phyloP scores from a whole-genome alignment of 1,140 invertebrate species.

The Riptortus pedestris region DNA sequence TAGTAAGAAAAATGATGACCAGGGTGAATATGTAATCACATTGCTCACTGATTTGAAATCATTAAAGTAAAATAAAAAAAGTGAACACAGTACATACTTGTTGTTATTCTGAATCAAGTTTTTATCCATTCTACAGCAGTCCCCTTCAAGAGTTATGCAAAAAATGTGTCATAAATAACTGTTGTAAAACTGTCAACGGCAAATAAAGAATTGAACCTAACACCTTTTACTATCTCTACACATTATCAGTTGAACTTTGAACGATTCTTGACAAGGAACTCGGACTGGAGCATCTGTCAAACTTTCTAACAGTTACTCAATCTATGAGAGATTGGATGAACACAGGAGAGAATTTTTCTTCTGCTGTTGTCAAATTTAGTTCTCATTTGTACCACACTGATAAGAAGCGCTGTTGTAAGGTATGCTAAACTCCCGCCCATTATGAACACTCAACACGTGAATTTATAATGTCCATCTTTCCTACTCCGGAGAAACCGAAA shows the following conservation, averaged over 20 bases:
- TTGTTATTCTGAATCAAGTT: conserved; percentile 10
- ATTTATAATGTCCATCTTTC: no score
- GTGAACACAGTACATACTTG: not conserved
- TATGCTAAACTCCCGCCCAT: no score
- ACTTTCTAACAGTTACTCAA: conserved; percentile 17
- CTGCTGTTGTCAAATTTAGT: not conserved
- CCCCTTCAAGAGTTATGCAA: not conserved
- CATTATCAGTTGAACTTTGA: conserved; percentile 17
- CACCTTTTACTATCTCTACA: no score
- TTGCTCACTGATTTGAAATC: no score
- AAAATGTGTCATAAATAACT: not conserved
- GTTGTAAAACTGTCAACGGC: not conserved
- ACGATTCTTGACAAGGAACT: not conserved
- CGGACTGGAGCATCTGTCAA: conserved; percentile 7
- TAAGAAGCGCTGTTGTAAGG: not conserved
- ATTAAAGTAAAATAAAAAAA: no score
- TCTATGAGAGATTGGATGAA: not conserved
- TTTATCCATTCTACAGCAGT: not conserved
- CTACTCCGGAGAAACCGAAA: no score
- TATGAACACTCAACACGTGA: no score
- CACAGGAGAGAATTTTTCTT: not conserved
- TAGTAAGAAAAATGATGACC: no score
- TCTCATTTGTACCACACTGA: not conserved
- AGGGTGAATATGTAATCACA: no score
- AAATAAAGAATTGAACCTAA: not conserved